Evolutionary conservation across 1,140 invertebrate genomes (phyloP), one percentile per base, ranked within the genome.

Genomic region (Zaprionus kolodkinae): DNA sequence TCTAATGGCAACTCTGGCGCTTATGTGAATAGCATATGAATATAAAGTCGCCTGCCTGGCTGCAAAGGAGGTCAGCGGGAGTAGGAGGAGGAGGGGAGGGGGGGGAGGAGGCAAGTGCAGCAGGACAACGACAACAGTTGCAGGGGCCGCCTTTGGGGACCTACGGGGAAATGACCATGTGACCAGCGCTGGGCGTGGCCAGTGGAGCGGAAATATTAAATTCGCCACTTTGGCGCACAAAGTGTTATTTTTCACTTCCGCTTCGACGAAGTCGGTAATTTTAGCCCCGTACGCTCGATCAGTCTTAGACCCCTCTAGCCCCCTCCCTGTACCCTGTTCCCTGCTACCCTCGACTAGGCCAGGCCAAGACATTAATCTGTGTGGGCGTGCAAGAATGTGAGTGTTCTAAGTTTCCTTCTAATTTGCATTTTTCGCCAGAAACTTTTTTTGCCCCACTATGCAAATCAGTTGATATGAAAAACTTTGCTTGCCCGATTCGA

Each of bases 161-260:
- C 45, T 57, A 38, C 35, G 61, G n/a, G n/a, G 33, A 54, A 56
- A 56, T 50, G 71, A 55, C 52, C 52, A 72, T 27, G 54, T n/a
- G 69, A 56, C 61, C 69, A 57, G 11, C 17, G 48, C 27, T 48
- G 55, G 48, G 15, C 48, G 65, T 55, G 61, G 56, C 78, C 70
- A 87, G 76, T 82, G 64, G 68, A 45, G 76, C 76, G 83, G 83
- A 86, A 86, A 87, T 86, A 87, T 87, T 87, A 86, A 86, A 87
- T 87, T 85, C 79, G 83, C 79, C 83, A 87, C 79, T 86, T 86
- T 86, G 83, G 70, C 71, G 79, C 79, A 82, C 79, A 70, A 76
- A 82, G 79, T 76, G 70, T 86, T 86, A 86, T 86, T 86, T 86
- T 82, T 86, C 83, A 86, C 79, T 82, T 87, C 83, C 83, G 83